Base-by-base conservation (phyloP, 2,113 vertebrate genomes). In the Progne subis region DNA sequence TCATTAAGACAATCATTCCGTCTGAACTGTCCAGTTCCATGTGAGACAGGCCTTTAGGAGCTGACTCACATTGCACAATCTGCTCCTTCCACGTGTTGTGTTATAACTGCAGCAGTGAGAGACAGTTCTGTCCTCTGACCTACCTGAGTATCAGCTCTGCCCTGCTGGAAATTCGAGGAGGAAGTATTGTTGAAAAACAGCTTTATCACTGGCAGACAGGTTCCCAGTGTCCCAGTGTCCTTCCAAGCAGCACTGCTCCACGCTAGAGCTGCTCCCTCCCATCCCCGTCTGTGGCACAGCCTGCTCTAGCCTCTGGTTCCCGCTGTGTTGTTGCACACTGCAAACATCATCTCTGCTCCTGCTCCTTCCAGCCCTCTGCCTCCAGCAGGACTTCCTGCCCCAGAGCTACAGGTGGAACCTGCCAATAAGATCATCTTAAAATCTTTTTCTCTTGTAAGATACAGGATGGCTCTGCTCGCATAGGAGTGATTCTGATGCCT, bases 251-350 rank as follows among this genome's bases (percentile, higher is more conserved):
- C 17, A 15, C 19, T 24, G 32, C 34, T 50, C 43, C 32, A 9
- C 14, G 8, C 0, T 2, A 31, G 61, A 31, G 82, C 28, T 1
- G 2, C 4, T 69, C 37, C 71, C 60, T 50, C 37, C 70, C 37
- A 3, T 8, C 50, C 61, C 76, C 3, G 18, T 4, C n/a, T 16
- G n/a, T 3, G 7, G 16, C 7, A 82, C 43, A 57, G 82, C 68
- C 60, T 57, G n/a, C 32, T 25, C 79, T 10, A 52, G 80, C 56
- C 82, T 46, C 56, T n/a, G 29, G 8, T 9, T 75, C 55, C 79
- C 80, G 76, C 92, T 75, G 29, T 24, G 69, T 71, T 68, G 32
- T 6, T 60, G 39, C 8, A 6, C 3, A 2, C 4, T 37, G 76
- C 81, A 65, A 59, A 43, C 57, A 15, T 31, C 57, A 5, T 7